A percentile compares a stretch with the other conserved stretches of the same genome.
Conservation (phyloP, 2,888 invertebrate genomes). For the Atherix ibis region DNA sequence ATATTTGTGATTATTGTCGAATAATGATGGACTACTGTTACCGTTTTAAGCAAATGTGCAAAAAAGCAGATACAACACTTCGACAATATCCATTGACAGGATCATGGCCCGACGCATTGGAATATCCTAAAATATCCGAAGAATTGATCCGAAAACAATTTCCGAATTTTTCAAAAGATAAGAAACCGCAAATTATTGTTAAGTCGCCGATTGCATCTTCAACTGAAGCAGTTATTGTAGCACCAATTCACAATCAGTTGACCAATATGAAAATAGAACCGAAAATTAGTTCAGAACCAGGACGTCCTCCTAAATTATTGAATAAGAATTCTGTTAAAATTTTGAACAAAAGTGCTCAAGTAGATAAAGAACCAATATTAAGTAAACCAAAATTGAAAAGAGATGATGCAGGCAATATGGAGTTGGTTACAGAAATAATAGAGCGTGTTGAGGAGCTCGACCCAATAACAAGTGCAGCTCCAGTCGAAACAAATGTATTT, state of each 20-base stretch:
- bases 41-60: slow-evolving; percentile 59
- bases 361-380: slow-evolving; percentile 22
- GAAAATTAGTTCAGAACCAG: slow-evolving; percentile 1
- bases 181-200: slow-evolving; percentile 1
- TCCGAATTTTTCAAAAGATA: slow-evolving; percentile 4
- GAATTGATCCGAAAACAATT: slow-evolving; percentile 20
- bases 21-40: slow-evolving; percentile 52
- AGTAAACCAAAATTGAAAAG: slow-evolving; percentile 24
- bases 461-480: slow-evolving; percentile 22
- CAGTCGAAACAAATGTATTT: slow-evolving; percentile 42
- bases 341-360: slow-evolving; percentile 24
- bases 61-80: slow-evolving; percentile 53
- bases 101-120: slow-evolving; percentile 36
- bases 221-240: background rate
- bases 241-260: too few relatives aligned
- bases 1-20: slow-evolving; percentile 53
- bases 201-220: background rate
- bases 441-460: slow-evolving; percentile 14
- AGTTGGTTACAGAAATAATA: slow-evolving; percentile 29
- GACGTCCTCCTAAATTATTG: slow-evolving; percentile 19
- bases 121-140: slow-evolving; percentile 30
- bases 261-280: background rate
- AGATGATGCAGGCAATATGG: slow-evolving; percentile 25
- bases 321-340: slow-evolving; percentile 28
- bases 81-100: slow-evolving; percentile 52